phyloP scores from a whole-genome alignment of 1,140 invertebrate species.

The Ceratina australensis region DNA sequence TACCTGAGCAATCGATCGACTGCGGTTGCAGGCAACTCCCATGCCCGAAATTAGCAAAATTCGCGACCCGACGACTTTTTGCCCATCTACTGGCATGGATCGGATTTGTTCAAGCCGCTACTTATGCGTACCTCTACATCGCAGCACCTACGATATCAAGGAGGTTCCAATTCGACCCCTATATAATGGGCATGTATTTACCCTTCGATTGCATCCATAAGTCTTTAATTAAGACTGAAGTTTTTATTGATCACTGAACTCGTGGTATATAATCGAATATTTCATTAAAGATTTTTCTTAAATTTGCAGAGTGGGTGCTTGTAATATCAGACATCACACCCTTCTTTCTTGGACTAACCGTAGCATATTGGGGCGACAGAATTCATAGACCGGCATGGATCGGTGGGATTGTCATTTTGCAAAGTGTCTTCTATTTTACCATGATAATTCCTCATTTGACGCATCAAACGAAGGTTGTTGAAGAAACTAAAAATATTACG shows the following conservation, averaged over 20 bases:
- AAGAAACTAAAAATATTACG: slow-evolving; percentile 68
- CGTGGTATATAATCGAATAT: not conserved
- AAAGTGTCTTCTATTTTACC: slow-evolving; percentile 78
- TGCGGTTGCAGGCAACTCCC: slow-evolving; percentile 81
- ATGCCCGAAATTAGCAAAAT: slow-evolving; percentile 81
- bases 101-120: slow-evolving; percentile 80
- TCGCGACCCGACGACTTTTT: slow-evolving; percentile 80
- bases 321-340: slow-evolving; percentile 80
- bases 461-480: slow-evolving; percentile 68
- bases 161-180: slow-evolving; percentile 77
- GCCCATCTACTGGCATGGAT: slow-evolving; percentile 79
- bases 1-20: slow-evolving; percentile 80
- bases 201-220: not conserved
- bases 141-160: slow-evolving; percentile 80
- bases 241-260: no score
- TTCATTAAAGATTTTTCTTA: not conserved
- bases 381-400: slow-evolving; percentile 82
- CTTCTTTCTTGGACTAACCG: slow-evolving; percentile 78
- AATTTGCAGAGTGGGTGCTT: slow-evolving; percentile 81
- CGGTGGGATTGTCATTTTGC: slow-evolving; percentile 81
- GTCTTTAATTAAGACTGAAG: not conserved
- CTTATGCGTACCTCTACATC: slow-evolving; percentile 80
- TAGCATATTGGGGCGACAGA: slow-evolving; percentile 82
- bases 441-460: slow-evolving; percentile 82
- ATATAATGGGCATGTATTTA: slow-evolving; percentile 76